A percentile compares a stretch with the other conserved stretches of the same genome.
Conservation (phyloP, 1,140 invertebrate species). For the Cyrtorhinus lividipennis region DNA sequence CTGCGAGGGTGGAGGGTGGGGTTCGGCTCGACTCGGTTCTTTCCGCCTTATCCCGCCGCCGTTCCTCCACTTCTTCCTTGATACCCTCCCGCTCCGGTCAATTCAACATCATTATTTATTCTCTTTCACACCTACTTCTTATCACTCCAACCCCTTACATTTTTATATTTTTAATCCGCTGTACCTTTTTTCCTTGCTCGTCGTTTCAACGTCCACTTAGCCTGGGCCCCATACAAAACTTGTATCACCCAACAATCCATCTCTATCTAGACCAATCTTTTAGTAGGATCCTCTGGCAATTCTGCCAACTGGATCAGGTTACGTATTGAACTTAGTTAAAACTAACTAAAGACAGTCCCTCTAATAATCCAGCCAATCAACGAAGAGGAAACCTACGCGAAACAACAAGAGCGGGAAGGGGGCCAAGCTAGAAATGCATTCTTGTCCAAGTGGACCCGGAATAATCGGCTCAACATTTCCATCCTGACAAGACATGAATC, state of each 20-base stretch:
- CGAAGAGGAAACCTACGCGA: no score
- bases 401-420: no score
- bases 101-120: conserved; percentile 13
- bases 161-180: not conserved
- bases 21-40: conserved; percentile 4
- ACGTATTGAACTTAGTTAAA: not conserved
- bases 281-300: not conserved
- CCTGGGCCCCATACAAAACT: no score
- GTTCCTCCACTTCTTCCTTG: not conserved
- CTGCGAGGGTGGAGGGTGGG: conserved; percentile 11
- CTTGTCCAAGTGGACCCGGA: no score
- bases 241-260: no score
- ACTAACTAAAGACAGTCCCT: not conserved
- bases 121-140: conserved; percentile 11
- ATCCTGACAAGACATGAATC: no score
- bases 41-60: not conserved
- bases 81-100: not conserved
- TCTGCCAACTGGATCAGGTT: not conserved
- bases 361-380: not conserved
- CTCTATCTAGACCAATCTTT: not conserved
- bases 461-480: no score
- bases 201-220: not conserved
- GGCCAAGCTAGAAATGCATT: no score
- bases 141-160: conserved; percentile 12
- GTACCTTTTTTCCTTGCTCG: not conserved